Evolutionary conservation across 92 coral and sea anemone species (phyloP), one percentile per base, ranked within the genome.

Genomic region (Montipora capitata): DNA sequence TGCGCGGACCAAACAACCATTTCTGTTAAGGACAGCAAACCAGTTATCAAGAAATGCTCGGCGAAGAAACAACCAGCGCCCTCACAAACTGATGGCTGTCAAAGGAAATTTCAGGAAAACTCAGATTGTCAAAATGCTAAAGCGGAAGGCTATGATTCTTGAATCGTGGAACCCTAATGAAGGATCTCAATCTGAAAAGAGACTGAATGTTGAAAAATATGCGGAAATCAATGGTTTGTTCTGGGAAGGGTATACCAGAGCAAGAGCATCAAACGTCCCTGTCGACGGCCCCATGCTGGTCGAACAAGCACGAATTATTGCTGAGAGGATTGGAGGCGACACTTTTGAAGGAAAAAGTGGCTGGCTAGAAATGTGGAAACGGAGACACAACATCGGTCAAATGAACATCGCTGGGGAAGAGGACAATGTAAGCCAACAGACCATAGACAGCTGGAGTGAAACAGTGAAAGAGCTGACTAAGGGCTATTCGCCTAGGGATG

Each of bases 381-480:
- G 52, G 42, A 52, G 85, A 27, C 1, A 73, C 79, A 77, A 84
- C 68, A 74, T 84, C 59, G 70, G 56, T 10, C 78, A 77, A 20
- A 70, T 90, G 76, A 69, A 45, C n/a, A 70, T 65, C 7, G 93
- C 86, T 8, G 91, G 86, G 12, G 86, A 87, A 64, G 80, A 58
- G 39, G 91, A 74, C 14, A 80, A 87, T 54, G 91, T 87, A 3
- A 71, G 38, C 52, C 48, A 69, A 20, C 83, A 79, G 16, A 85
- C 85, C 27, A 49, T 90, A 15, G 84, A 90, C 14, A 90, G 93
- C 76, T 90, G 87, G 90, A 72, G 65, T 38, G 93, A 90, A 54
- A 72, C 61, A 57, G 75, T 18, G 40, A 85, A 70, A 69, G 74
- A 69, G 20, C 45, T 69, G 5, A 69, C 74, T 8, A 64, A 57